phyloP scores from a whole-genome alignment of 37 sponge, comb jelly and placozoan species.

The Mnemiopsis leidyi region DNA sequence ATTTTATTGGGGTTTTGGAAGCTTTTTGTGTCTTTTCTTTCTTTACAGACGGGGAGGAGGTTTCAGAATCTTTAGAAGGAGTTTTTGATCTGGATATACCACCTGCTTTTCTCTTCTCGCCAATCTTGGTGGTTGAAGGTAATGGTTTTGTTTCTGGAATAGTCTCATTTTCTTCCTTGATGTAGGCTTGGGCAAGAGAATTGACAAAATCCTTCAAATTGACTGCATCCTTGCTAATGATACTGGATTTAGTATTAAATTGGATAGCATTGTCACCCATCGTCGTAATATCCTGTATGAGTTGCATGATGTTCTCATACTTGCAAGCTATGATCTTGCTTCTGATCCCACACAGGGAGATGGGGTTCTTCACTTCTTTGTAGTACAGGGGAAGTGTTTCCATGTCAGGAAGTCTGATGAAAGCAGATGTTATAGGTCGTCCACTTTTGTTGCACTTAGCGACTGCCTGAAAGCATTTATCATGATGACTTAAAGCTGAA shows the following conservation, averaged over 20 bases:
- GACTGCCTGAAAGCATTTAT: slow-evolving; percentile 5
- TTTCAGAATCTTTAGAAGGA: background rate
- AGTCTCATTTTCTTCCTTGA: background rate
- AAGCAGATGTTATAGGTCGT: background rate
- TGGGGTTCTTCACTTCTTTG: background rate
- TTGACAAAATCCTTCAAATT: slow-evolving; percentile 35
- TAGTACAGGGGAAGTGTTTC: background rate
- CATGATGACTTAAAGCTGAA: too few species aligned
- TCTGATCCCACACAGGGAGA: slow-evolving; percentile 16
- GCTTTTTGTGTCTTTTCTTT: background rate
- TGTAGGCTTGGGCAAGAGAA: background rate
- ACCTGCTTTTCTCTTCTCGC: slow-evolving; percentile 31
- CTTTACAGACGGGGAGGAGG: background rate
- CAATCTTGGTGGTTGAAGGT: background rate
- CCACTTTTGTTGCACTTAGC: slow-evolving; percentile 21
- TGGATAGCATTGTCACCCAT: slow-evolving; percentile 23
- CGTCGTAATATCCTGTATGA: background rate
- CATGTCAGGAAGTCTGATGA: background rate
- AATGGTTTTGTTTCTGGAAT: background rate
- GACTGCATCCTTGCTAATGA: slow-evolving; percentile 43
- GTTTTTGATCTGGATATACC: background rate
- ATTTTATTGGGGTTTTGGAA: background rate
- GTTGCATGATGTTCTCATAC: background rate
- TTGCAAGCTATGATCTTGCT: slow-evolving; percentile 7
- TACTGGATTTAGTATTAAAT: slow-evolving; percentile 29